Evolutionary conservation across 2,888 invertebrate species (phyloP).

Genomic region (Crepidodera aurea): DNA sequence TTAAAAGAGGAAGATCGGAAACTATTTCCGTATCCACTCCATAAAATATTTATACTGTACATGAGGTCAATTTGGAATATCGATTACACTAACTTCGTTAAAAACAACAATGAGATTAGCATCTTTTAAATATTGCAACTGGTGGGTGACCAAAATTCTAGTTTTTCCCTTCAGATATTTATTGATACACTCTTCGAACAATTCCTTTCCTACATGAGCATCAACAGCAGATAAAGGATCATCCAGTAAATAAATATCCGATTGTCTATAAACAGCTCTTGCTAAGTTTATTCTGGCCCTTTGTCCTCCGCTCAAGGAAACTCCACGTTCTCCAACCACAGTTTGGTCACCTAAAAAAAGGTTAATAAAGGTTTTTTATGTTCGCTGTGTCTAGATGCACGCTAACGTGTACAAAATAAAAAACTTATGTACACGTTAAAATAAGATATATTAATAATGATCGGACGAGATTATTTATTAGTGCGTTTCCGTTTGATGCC

Average conservation of each 20-base stretch:
- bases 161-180: conserved; percentile 72
- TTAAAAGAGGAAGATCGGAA: too few relatives aligned
- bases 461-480: too few relatives aligned
- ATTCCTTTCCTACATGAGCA: conserved; percentile 77
- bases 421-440: too few relatives aligned
- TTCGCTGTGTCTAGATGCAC: too few relatives aligned
- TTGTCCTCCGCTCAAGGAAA: conserved; percentile 83
- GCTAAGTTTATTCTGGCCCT: conserved; percentile 76
- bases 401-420: too few relatives aligned
- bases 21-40: too few relatives aligned
- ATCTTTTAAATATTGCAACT: conserved; percentile 77
- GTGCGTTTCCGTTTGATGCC: too few relatives aligned
- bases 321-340: conserved; percentile 79
- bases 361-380: too few relatives aligned
- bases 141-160: conserved; percentile 84
- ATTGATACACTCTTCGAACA: conserved; percentile 81
- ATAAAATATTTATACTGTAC: too few relatives aligned
- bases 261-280: conserved; percentile 73
- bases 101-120: conserved; percentile 73
- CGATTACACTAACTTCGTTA: conserved; percentile 67
- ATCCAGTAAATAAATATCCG: conserved; percentile 83
- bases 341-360: conserved; percentile 69
- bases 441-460: too few relatives aligned
- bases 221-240: conserved; percentile 88
- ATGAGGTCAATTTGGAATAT: too few relatives aligned